Evolutionary conservation across 2,888 invertebrate genomes (phyloP), one percentile per base, ranked within the genome.

Genomic region (Cryptophagus acutangulus): DNA sequence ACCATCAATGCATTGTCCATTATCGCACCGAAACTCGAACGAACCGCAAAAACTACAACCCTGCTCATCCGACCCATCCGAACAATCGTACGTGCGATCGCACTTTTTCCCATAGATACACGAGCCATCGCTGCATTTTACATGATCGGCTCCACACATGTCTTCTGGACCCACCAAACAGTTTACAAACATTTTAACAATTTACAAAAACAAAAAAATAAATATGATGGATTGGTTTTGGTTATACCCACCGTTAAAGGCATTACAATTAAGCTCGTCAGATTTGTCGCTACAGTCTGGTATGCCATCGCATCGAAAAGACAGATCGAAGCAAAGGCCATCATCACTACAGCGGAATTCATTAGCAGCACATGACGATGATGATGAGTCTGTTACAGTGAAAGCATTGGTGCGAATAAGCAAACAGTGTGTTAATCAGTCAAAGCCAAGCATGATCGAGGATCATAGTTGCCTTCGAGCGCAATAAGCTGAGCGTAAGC

Each of bases 41-140:
- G 37, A 9, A n/a, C 33, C 39, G 33, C 59, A 59, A 12, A 42
- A 41, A 20, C 41, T 45, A 39, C 57, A 88, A 51, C 82, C 82
- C 38, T 78, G 62, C 71, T 89, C 89, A 65, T 89, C 88, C 28
- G 81, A 79, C 16, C 77, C 76, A 60, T 88, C 87, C 1, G 67
- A 65, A 63, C 94, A 95, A 65, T 95, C 95, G 38, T 76, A 76
- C 49, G 71, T 69, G 54, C 73, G 68, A 63, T 81, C 75, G 44
- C 63, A 63, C 37, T 45, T 42, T 36, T 46, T 47, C n/a, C 59
- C 62, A 5, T 28, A 18, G 13, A 74, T 66, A 59, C 77, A 77
- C 45, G 52, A 59, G 42, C 76, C 75, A 58, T 71, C 70, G 25
- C 57, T 61, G 61, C 80, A 80, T 37, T 67, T 65, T 61, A 77